These are phyloP conservation scores for Leptopilina syphax DNA, from an alignment of 2,888 invertebrate genomes.

Conservation along the genomic window DNA sequence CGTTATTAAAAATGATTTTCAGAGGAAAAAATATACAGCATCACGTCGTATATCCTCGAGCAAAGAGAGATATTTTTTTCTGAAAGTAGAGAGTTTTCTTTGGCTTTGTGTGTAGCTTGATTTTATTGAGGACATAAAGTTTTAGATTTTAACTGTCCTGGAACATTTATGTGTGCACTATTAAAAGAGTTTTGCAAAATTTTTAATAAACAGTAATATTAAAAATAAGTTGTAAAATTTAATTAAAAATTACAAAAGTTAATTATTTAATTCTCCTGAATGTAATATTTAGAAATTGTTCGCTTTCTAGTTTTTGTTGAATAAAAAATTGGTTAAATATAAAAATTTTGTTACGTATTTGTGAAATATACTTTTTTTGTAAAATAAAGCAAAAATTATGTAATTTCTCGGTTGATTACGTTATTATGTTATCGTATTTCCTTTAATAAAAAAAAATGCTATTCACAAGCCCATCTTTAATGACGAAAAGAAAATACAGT, in stretches of 20 bases:
- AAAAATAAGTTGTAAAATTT: too few species aligned
- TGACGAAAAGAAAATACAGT: slow-evolving; percentile 16
- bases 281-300: too few species aligned
- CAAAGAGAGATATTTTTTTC: slow-evolving; percentile 10
- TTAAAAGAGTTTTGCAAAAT: background rate
- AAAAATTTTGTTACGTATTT: too few species aligned
- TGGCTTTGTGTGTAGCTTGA: background rate
- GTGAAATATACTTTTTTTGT: too few species aligned
- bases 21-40: background rate
- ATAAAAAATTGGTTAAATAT: too few species aligned
- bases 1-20: slow-evolving; percentile 8
- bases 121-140: slow-evolving; percentile 12
- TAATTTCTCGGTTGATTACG: background rate
- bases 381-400: background rate
- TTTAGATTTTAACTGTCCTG: background rate
- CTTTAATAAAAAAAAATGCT: background rate
- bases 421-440: background rate
- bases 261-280: too few species aligned
- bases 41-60: slow-evolving; percentile 4
- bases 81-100: background rate
- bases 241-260: too few species aligned
- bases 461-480: background rate
- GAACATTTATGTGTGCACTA: slow-evolving; percentile 1
- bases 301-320: too few species aligned
- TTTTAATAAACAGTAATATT: too few species aligned